Base-by-base conservation (phyloP, 1,140 invertebrate genomes). In the Eriocheir sinensis region DNA sequence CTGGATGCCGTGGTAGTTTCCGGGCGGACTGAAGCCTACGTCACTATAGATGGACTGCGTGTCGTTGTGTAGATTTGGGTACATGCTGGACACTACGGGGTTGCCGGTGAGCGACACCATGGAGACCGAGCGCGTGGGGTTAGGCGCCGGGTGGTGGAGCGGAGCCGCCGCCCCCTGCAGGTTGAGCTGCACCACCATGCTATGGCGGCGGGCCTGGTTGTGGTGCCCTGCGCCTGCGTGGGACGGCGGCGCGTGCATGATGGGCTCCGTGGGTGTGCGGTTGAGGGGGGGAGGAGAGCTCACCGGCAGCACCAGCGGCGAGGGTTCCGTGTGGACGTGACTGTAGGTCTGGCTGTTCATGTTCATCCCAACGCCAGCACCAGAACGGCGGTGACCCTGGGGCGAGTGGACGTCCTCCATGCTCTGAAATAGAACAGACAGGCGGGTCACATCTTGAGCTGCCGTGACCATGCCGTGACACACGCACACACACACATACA, bases 31-130 rank as follows among this genome's bases (percentile, higher is more conserved):
- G 85, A 89, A 89, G 60, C 88, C 88, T 2, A 94, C 95, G 32
- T 96, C 95, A 53, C 95, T 95, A 91, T 96, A 96, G 88, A 96
- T 95, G 72, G 95, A 96, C 91, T 96, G 95, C 32, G 93, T 93
- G 90, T 96, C 95, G 15, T 81, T 88, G 38, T 90, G 93, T 17
- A 96, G 93, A 80, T 95, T 96, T 40, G 95, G 95, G 88, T 96
- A 96, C 89, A 93, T 92, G 60, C 53, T 94, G 88, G 93, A 60
- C 6, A 86, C 53, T 34, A 88, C 79, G 44, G 91, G 95, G 83
- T 94, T 92, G 40, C 44, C 93, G 38, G 94, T 96, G 21, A 96
- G 60, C 6, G 95, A 96, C 21, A 96, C 88, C 94, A 96, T 95
- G 21, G 95, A 96, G 9, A 96, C 95, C 9, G 95, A 96, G 38